These are phyloP conservation scores for Pseudomyrmex concolor DNA, from an alignment of 1,140 invertebrate species.

Conservation along the genomic window DNA sequence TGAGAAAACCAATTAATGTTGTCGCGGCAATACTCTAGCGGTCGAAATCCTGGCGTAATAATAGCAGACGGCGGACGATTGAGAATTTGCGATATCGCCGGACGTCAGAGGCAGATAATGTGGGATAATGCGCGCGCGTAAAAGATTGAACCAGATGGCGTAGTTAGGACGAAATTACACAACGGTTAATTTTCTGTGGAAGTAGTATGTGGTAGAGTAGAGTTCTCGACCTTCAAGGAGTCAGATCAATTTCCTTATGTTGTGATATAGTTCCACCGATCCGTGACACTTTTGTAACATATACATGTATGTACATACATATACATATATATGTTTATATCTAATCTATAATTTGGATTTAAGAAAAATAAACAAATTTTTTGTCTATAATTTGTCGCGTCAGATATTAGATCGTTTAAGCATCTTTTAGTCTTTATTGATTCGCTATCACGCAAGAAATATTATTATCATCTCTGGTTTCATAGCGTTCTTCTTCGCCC, in stretches of 20 bases:
- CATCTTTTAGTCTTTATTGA: too few species aligned
- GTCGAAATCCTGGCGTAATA: slow-evolving; percentile 25
- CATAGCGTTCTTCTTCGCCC: too few species aligned
- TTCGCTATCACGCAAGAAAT: too few species aligned
- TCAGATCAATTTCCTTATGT: slow-evolving; percentile 3
- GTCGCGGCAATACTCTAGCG: neutral
- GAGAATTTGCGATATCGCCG: slow-evolving; percentile 48
- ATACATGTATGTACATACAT: neutral
- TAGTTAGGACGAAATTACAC: slow-evolving; percentile 17
- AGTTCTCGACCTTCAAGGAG: too few species aligned
- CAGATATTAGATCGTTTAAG: too few species aligned
- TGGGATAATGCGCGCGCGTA: slow-evolving; percentile 36
- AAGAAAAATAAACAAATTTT: too few species aligned
- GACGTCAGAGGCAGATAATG: slow-evolving; percentile 48
- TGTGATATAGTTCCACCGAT: slow-evolving; percentile 1
- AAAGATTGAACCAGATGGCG: slow-evolving; percentile 9
- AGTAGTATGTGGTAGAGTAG: neutral
- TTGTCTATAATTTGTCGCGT: too few species aligned
- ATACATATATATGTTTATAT: too few species aligned
- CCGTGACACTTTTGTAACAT: neutral
- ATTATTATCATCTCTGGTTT: too few species aligned
- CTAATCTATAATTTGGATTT: too few species aligned
- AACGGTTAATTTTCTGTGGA: slow-evolving; percentile 1
- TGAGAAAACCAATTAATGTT: neutral
- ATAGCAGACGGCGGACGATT: slow-evolving; percentile 17